Conservation (phyloP, 1,140 invertebrate genomes). For the Leptinotarsa lineolata region DNA sequence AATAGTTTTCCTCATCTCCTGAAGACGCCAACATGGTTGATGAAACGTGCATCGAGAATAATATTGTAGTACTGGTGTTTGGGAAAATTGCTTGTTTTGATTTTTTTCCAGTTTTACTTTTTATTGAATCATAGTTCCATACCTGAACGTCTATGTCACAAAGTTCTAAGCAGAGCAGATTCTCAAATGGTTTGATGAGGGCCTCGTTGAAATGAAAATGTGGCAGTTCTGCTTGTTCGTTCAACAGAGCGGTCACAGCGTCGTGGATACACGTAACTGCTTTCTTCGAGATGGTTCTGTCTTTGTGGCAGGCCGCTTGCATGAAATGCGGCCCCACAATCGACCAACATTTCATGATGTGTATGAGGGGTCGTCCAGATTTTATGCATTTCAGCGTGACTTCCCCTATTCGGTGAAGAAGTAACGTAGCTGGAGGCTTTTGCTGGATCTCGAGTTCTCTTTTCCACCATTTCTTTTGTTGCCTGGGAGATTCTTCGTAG, state of each 20-base stretch:
- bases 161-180: constrained; percentile 87
- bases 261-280: constrained; percentile 94
- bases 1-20: too few species aligned
- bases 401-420: constrained; percentile 82
- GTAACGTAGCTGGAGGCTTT: constrained; percentile 59
- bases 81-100: too few species aligned
- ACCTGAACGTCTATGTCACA: constrained; percentile 88
- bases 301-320: constrained; percentile 91
- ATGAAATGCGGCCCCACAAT: constrained; percentile 89
- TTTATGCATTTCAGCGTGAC: constrained; percentile 84
- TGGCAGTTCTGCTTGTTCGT: constrained; percentile 84
- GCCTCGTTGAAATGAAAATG: constrained; percentile 96
- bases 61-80: too few species aligned
- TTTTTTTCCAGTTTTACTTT: neutral
- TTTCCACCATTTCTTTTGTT: constrained; percentile 62
- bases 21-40: too few species aligned
- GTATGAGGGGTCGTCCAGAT: constrained; percentile 84
- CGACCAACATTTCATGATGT: constrained; percentile 89
- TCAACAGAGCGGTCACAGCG: constrained; percentile 84
- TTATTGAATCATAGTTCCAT: constrained; percentile 1
- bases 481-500: constrained; percentile 50
- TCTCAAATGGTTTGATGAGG: constrained; percentile 93
- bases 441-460: constrained; percentile 56
- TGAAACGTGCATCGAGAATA: too few species aligned
- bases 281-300: constrained; percentile 85